Percentiles rank a stretch among this genome's conserved stretches.
phyloP scores from a whole-genome alignment of 2,888 invertebrate genomes.

The Liopterus haemorrhoidalis region DNA sequence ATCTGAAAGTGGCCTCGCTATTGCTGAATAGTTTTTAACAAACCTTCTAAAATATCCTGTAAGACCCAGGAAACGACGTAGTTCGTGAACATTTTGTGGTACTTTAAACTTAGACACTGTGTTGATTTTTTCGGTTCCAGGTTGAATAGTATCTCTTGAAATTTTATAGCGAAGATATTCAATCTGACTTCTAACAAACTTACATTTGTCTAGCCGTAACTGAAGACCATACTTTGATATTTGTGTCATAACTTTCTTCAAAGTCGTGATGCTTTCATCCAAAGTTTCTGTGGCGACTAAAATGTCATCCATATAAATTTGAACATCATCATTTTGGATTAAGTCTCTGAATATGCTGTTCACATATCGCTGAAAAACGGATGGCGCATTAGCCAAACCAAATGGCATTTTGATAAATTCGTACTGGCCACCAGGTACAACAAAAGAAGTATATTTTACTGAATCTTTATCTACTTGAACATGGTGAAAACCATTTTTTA shows the following conservation, averaged over 20 bases:
- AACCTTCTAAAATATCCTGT: too few species aligned
- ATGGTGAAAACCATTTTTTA: slow-evolving; percentile 27
- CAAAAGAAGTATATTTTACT: too few species aligned
- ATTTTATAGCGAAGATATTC: slow-evolving; percentile 28
- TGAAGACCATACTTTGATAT: background rate
- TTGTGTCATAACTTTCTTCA: background rate
- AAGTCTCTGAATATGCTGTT: background rate
- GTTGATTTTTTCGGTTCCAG: slow-evolving; percentile 23
- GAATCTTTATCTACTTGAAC: too few species aligned
- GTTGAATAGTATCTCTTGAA: slow-evolving; percentile 20
- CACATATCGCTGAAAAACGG: background rate
- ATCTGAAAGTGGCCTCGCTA: slow-evolving; percentile 28
- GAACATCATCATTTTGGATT: background rate
- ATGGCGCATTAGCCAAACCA: background rate
- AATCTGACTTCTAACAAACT: slow-evolving; percentile 22
- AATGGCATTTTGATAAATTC: too few species aligned
- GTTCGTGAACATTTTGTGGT: slow-evolving; percentile 24
- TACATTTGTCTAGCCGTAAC: too few species aligned
- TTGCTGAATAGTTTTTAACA: too few species aligned
- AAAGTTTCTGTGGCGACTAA: slow-evolving; percentile 27
- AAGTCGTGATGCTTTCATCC: background rate
- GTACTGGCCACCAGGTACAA: too few species aligned
- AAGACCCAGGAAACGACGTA: slow-evolving; percentile 30
- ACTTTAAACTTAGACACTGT: slow-evolving; percentile 26
- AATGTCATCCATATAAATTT: slow-evolving; percentile 26